Evolutionary conservation across 2,888 invertebrate species (phyloP).

Genomic region (Quadroppia sp.): DNA sequence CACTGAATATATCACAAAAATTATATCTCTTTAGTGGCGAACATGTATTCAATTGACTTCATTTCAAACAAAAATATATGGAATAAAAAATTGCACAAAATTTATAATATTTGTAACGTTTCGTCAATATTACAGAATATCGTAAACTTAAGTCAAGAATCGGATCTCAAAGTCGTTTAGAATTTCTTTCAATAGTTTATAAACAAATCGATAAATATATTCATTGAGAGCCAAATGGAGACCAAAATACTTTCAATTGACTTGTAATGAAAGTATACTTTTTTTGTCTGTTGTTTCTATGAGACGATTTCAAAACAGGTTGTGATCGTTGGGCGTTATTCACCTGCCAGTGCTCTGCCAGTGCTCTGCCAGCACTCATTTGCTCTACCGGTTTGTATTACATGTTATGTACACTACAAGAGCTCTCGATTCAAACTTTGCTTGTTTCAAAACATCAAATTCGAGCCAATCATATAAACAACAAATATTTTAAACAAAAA

Average conservation of each 20-base stretch:
- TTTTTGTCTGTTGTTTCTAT: conserved; percentile 18
- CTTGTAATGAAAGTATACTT: not conserved
- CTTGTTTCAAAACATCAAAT: too few species aligned
- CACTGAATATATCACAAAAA: conserved; percentile 19
- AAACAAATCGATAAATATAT: not conserved
- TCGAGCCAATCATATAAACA: too few species aligned
- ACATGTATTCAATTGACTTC: too few species aligned
- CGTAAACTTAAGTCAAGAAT: too few species aligned
- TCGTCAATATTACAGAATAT: too few species aligned
- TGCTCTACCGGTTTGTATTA: not conserved
- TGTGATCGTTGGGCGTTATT: conserved; percentile 25
- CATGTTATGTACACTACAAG: too few species aligned
- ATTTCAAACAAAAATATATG: too few species aligned
- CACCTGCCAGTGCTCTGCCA: not conserved
- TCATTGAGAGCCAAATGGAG: conserved; percentile 2
- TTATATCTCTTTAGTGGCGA: not conserved
- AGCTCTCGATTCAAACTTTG: too few species aligned
- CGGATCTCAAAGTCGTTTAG: not conserved
- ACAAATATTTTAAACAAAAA: too few species aligned
- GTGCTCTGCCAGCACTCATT: not conserved
- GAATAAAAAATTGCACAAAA: too few species aligned
- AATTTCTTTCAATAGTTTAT: not conserved
- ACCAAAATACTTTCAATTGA: conserved; percentile 7
- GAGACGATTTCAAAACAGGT: conserved; percentile 15
- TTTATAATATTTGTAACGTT: too few species aligned